phyloP scores from a whole-genome alignment of 2,888 invertebrate genomes.

The Callosobruchus maculatus region DNA sequence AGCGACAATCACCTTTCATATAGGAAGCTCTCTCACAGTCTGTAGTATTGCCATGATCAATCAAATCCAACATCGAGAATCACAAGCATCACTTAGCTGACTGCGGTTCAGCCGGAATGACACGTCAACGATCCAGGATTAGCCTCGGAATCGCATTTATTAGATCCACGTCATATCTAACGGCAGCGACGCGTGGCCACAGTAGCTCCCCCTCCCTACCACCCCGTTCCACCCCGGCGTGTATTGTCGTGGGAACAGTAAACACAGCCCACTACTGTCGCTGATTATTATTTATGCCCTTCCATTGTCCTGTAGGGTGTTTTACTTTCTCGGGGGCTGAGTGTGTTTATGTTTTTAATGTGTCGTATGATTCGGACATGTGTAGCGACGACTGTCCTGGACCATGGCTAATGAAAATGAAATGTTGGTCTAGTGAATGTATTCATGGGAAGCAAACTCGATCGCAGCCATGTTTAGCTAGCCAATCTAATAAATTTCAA shows the following conservation, averaged over 20 bases:
- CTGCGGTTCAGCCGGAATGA: conserved; percentile 45
- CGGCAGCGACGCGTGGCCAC: conserved; percentile 37
- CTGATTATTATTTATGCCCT: conserved; percentile 47
- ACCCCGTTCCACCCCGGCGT: neutral
- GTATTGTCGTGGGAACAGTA: conserved; percentile 45
- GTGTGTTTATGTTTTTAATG: conserved; percentile 44
- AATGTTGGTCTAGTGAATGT: neutral
- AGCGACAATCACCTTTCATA: no score
- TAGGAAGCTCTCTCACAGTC: neutral
- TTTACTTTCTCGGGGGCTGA: conserved; percentile 22
- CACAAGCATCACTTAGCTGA: conserved; percentile 29
- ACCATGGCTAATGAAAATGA: neutral
- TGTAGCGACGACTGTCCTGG: conserved; percentile 21
- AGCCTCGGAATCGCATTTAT: conserved; percentile 51
- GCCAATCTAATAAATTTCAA: no score
- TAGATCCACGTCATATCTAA: conserved; percentile 47
- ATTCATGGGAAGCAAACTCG: neutral
- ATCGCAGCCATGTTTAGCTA: neutral
- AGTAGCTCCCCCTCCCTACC: neutral
- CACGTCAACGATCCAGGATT: conserved; percentile 46
- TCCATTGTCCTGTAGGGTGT: conserved; percentile 40
- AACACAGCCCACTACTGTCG: conserved; percentile 39
- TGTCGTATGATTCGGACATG: conserved; percentile 46
- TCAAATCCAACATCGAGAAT: neutral
- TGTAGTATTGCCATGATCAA: neutral